These are phyloP conservation scores for Cyclopterus lumpus DNA, from an alignment of 2,797 vertebrate genomes.

Conservation along the genomic window DNA sequence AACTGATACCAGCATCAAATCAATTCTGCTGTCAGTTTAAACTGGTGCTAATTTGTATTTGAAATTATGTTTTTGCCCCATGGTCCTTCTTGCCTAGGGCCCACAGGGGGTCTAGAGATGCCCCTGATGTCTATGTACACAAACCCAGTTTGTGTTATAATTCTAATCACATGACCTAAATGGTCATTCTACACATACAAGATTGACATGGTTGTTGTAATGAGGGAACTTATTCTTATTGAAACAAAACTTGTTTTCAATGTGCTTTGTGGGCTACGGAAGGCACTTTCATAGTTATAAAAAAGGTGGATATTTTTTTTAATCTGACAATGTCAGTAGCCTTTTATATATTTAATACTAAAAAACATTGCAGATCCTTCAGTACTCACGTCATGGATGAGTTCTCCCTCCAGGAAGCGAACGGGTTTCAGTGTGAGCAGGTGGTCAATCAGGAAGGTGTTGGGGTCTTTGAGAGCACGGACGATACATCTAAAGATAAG, in stretches of 20 bases:
- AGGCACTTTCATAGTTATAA: neutral
- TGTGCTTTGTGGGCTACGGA: neutral
- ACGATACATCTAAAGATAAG: slow-evolving; percentile 90
- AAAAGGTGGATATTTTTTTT: neutral
- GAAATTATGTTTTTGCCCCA: too few species aligned
- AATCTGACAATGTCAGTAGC: neutral
- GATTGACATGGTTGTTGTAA: neutral
- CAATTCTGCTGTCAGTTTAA: too few species aligned
- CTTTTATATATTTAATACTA: neutral
- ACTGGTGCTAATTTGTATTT: too few species aligned
- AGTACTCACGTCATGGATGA: slow-evolving; percentile 96
- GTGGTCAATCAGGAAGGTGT: slow-evolving; percentile 97
- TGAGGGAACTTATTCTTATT: neutral
- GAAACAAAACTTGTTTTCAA: neutral
- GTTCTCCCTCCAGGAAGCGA: slow-evolving; percentile 98
- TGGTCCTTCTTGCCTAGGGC: too few species aligned
- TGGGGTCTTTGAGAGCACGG: slow-evolving; percentile 95
- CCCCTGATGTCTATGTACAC: too few species aligned
- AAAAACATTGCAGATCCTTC: neutral
- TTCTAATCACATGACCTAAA: neutral
- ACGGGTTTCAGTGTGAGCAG: slow-evolving; percentile 97
- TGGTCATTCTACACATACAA: neutral
- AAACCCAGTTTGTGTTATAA: fast-evolving
- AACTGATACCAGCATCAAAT: too few species aligned
- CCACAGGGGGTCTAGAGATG: too few species aligned